A percentile compares a stretch with the other conserved stretches of the same genome.
Conservation (phyloP, 2,797 vertebrate genomes). For the Xenentodon cancila region DNA sequence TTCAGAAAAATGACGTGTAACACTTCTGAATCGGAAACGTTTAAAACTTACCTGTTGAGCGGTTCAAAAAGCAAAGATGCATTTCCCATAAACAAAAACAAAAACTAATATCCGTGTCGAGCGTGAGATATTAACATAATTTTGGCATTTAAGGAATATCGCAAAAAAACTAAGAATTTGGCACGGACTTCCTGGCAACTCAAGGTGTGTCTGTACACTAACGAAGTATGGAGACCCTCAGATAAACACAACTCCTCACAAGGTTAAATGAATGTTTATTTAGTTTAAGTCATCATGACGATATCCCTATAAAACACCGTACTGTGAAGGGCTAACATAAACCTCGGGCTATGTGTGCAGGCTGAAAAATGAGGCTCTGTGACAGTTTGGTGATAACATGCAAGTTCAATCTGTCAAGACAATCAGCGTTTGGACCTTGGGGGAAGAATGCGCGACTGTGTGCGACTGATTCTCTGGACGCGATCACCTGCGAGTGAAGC, state of each 20-base stretch:
- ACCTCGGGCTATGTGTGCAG: slow-evolving; percentile 52
- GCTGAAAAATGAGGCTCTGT: slow-evolving; percentile 65
- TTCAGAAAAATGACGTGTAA: neutral
- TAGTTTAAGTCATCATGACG: slow-evolving; percentile 49
- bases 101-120: no score
- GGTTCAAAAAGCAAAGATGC: no score
- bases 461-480: slow-evolving; percentile 77
- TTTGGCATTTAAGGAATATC: slow-evolving; percentile 18
- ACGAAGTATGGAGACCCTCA: slow-evolving; percentile 4
- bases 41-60: no score
- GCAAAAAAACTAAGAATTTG: slow-evolving; percentile 13
- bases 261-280: slow-evolving; percentile 52
- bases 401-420: slow-evolving; percentile 77
- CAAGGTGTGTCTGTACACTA: neutral
- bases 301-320: slow-evolving; percentile 60
- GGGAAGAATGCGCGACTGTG: slow-evolving; percentile 67
- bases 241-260: slow-evolving; percentile 51
- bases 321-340: slow-evolving; percentile 73
- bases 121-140: neutral
- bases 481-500: slow-evolving; percentile 76
- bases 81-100: no score
- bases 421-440: slow-evolving; percentile 72
- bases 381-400: slow-evolving; percentile 73
- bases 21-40: neutral
- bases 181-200: slow-evolving; percentile 5